Percentiles rank a stretch among this genome's conserved stretches.
Conservation (phyloP, 2,888 invertebrate species). For the Drosophila mimetica region DNA sequence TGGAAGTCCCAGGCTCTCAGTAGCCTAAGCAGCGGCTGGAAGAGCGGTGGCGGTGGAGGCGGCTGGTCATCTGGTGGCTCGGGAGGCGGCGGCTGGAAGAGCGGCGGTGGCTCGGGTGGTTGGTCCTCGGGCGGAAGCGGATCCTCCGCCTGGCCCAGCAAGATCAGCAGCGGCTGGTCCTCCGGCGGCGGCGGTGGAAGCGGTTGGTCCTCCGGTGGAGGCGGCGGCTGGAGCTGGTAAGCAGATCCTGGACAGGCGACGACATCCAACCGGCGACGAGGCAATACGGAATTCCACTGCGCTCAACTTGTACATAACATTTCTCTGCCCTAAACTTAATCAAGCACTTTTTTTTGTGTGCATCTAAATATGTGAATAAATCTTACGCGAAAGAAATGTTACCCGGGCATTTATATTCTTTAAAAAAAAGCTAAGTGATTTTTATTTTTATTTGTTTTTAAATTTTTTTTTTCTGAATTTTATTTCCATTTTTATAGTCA, state of each 20-base stretch:
- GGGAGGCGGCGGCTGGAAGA: slow-evolving; percentile 45
- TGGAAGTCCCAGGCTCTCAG: slow-evolving; percentile 28
- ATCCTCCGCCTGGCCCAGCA: slow-evolving; percentile 19
- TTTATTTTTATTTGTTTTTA: background rate
- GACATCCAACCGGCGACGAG: slow-evolving; percentile 18
- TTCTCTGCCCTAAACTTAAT: slow-evolving; percentile 25
- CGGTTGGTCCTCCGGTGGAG: slow-evolving; percentile 42
- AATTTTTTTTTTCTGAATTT: no score
- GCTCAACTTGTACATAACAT: slow-evolving; percentile 40
- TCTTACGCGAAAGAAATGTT: slow-evolving; percentile 20
- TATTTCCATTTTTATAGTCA: no score
- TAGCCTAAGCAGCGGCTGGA: slow-evolving; percentile 50
- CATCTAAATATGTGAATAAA: slow-evolving; percentile 36
- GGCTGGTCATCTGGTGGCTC: slow-evolving; percentile 55
- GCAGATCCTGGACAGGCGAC: slow-evolving; percentile 15
- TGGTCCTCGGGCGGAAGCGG: slow-evolving; percentile 49
- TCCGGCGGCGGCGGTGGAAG: slow-evolving; percentile 19
- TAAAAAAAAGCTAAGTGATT: background rate
- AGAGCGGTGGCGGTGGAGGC: slow-evolving; percentile 46
- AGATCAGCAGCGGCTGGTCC: slow-evolving; percentile 45
- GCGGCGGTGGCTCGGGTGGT: slow-evolving; percentile 26
- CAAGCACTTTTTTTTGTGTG: slow-evolving; percentile 29
- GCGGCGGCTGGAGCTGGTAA: slow-evolving; percentile 67
- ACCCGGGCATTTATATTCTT: background rate
- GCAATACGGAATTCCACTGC: slow-evolving; percentile 21